Evolutionary conservation across 1,140 invertebrate species (phyloP), one percentile per base, ranked within the genome.

Genomic region (Rhyacophila brunnea): DNA sequence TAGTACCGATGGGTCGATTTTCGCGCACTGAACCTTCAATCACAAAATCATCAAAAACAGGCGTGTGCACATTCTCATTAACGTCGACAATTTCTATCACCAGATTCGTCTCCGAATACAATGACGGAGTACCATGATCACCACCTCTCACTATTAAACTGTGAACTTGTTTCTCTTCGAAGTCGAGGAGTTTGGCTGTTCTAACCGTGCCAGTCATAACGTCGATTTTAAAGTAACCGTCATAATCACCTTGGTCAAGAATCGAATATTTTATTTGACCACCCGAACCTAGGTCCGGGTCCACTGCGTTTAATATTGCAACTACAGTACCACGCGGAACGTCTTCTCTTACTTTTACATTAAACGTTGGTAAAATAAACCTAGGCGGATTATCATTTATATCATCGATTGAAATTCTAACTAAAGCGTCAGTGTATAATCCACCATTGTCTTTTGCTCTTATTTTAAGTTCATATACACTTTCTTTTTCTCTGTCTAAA

Each of bases 31-130:
- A 83, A 18, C 87, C 85, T 40, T 81, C 78, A 3, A 85, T 75
- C 13, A 92, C 88, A 61, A 89, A 87, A 71, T 93, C 90, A 10
- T 84, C 81, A 71, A 96, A 96, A 23, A 85, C 74, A 0, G 94
- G 94, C 10, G 90, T 75, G 67, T 87, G 81, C 1, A 88, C 73
- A 72, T 95, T 95, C 71, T 95, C 91, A 70, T 95, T 92, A 1
- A 96, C 91, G 74, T 95, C 92, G 36, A 92, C 85, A 7, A 96
- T 84, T 70, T 93, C 88, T 1, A 96, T 83, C n/a, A 89, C 81
- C 9, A 90, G 75, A 52, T 83, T 82, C 35, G 85, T 82, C 60
- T 90, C 85, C 0, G 87, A 83, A 58, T 38, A 81, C 17, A 91
- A 69, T 0, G 85, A 75, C 0, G 88, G 86, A 18, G 81, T 81